Base-by-base conservation (phyloP, 2,888 invertebrate species). In the Gastrophysa polygoni region DNA sequence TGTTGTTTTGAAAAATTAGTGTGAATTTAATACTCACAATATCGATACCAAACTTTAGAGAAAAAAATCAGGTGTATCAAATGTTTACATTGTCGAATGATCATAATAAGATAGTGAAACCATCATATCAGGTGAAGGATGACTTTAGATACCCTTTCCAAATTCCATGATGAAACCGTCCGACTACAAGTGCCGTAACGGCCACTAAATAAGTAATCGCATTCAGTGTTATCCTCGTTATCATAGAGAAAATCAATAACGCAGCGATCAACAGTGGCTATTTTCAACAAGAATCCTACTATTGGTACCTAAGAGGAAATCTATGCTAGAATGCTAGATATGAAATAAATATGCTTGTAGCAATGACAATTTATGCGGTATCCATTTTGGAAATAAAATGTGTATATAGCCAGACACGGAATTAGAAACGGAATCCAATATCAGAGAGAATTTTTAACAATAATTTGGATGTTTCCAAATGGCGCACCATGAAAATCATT, bases 401-500 rank as follows among this genome's bases (percentile, higher is more conserved):
- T 7, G 7, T 7, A 24, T 29, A 48, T 32, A 57, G 50, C 46
- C n/a, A n/a, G n/a, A 46, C 46, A 51, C 34, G 57, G 57, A 52
- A 58, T 56, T 58, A 63, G 58, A 63, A 61, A 61, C 51, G 52
- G 59, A 61, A 61, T 61, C 63, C 24, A 66, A 66, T 56, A 32
- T 51, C 55, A 32, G 49, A 61, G 32, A 58, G 20, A 38, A 10
- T 54, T 75, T 75, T 76, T 73, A 72, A 70, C 68, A 72, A 74
- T 68, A 73, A 75, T 73, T 75, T 68, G 73, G 73, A 73, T 74
- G 75, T 66, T 77, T 73, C 76, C 76, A 75, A 75, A 77, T 78
- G 77, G 77, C 73, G 71, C 38, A n/a, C 68, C 29, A 28, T 29
- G 32, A 58, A 57, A 60, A 67, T 68, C 46, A 65, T 63, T 65